Conservation (phyloP, 2,113 vertebrate species). For the Furnarius figulus region DNA sequence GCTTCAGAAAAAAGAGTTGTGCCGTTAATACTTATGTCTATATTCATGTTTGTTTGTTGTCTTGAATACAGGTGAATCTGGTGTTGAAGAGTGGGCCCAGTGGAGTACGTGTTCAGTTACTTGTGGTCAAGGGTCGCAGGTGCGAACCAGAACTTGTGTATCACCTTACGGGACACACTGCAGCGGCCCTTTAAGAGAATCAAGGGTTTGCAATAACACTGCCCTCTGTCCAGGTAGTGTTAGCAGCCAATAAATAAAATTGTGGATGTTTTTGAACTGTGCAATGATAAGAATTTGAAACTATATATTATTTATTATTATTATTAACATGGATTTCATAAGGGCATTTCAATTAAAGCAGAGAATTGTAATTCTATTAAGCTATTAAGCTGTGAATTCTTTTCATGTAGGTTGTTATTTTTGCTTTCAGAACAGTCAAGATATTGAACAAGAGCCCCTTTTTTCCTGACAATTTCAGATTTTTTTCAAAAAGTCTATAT, state of each 20-base stretch:
- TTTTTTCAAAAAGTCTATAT: not conserved
- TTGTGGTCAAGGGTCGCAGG: slow-evolving; percentile 99
- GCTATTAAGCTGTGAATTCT: slow-evolving; percentile 23
- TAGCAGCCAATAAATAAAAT: slow-evolving; percentile 90
- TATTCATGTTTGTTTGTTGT: slow-evolving; percentile 84
- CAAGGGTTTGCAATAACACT: slow-evolving; percentile 99
- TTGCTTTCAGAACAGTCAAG: slow-evolving; percentile 46
- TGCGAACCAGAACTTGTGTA: slow-evolving; percentile 99
- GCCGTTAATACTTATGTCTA: slow-evolving; percentile 59
- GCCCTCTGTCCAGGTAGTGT: slow-evolving; percentile 99
- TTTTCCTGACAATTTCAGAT: not conserved
- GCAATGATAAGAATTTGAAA: slow-evolving; percentile 73
- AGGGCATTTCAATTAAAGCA: slow-evolving; percentile 12
- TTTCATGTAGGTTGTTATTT: slow-evolving; percentile 9
- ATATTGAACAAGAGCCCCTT: not conserved
- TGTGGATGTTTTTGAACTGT: slow-evolving; percentile 83
- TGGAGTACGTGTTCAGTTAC: slow-evolving; percentile 99
- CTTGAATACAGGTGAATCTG: slow-evolving; percentile 99
- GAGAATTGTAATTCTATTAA: slow-evolving; percentile 42
- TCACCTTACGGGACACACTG: slow-evolving; percentile 99
- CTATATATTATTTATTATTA: not conserved
- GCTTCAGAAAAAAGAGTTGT: not conserved
- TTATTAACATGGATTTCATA: not conserved
- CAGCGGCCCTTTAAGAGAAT: slow-evolving; percentile 99
- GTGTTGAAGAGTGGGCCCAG: slow-evolving; percentile 99